Conservation (phyloP, 2,888 invertebrate genomes). For the Sphinx pinastri region DNA sequence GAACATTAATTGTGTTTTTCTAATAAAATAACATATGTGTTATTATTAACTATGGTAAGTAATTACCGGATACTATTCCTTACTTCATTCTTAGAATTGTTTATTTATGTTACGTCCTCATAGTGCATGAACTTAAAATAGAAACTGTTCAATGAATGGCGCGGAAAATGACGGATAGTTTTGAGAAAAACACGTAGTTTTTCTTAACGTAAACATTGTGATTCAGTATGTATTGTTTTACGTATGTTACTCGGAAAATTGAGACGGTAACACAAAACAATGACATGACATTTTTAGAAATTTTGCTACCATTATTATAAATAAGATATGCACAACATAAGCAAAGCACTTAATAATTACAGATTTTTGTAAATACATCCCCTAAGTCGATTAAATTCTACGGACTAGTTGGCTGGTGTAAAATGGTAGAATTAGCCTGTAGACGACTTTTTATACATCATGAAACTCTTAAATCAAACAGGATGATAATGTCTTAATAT, state of each 20-base stretch:
- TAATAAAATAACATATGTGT: not conserved
- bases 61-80: not conserved
- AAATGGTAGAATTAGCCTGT: too few relatives aligned
- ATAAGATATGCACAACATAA: not conserved
- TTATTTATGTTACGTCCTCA: not conserved
- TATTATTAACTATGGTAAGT: not conserved
- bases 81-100: conserved; percentile 8
- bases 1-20: conserved; percentile 4
- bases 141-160: not conserved
- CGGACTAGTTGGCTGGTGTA: too few relatives aligned
- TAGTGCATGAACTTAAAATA: not conserved
- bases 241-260: not conserved
- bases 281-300: not conserved
- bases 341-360: too few relatives aligned
- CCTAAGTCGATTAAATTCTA: too few relatives aligned
- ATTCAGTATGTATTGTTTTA: not conserved
- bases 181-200: not conserved
- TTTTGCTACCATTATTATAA: not conserved
- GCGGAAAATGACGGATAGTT: not conserved
- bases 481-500: too few relatives aligned
- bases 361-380: too few relatives aligned
- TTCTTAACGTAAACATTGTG: conserved; percentile 1
- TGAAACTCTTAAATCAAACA: too few relatives aligned
- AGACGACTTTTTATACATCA: too few relatives aligned
- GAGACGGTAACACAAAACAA: not conserved